Percentiles rank a stretch among this genome's conserved stretches.
Evolutionary conservation across 2,888 invertebrate species (phyloP).

Genomic region (Mesoligia furuncula): DNA sequence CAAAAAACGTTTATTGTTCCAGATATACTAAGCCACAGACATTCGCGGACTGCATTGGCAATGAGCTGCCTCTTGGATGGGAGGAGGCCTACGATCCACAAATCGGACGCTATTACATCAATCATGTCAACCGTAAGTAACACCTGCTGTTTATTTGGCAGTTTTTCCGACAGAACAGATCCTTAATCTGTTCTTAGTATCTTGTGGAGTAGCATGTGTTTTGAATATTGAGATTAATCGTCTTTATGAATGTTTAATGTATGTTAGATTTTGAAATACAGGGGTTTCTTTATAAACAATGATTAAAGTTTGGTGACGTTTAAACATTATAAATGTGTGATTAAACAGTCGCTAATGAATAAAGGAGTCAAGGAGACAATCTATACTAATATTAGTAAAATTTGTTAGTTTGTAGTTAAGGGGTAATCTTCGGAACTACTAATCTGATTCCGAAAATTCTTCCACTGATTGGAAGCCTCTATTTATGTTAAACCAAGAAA

Average conservation of each 20-base stretch:
- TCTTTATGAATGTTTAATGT: slow-evolving; percentile 12
- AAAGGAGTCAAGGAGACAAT: background rate
- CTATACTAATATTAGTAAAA: background rate
- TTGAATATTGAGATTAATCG: slow-evolving; percentile 52
- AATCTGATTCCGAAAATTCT: background rate
- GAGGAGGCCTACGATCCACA: slow-evolving; percentile 98
- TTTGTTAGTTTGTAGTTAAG: background rate
- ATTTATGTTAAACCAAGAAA: background rate
- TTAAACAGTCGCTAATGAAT: background rate
- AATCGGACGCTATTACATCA: slow-evolving; percentile 98
- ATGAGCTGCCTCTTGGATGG: slow-evolving; percentile 99
- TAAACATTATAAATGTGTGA: no score
- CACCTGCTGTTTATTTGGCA: slow-evolving; percentile 59
- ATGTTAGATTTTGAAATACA: slow-evolving; percentile 2
- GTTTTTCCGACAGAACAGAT: slow-evolving; percentile 41
- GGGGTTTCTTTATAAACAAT: background rate
- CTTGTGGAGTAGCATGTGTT: slow-evolving; percentile 20
- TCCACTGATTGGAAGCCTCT: background rate
- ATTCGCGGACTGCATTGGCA: slow-evolving; percentile 99
- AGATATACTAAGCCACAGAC: slow-evolving; percentile 99
- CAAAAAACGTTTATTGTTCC: slow-evolving; percentile 86
- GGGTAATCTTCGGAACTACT: background rate
- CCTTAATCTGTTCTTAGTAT: slow-evolving; percentile 47
- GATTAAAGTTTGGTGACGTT: background rate
- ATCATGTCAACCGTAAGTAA: slow-evolving; percentile 98